Conservation (phyloP, 2,888 invertebrate species). For the Capitulum mitella region DNA sequence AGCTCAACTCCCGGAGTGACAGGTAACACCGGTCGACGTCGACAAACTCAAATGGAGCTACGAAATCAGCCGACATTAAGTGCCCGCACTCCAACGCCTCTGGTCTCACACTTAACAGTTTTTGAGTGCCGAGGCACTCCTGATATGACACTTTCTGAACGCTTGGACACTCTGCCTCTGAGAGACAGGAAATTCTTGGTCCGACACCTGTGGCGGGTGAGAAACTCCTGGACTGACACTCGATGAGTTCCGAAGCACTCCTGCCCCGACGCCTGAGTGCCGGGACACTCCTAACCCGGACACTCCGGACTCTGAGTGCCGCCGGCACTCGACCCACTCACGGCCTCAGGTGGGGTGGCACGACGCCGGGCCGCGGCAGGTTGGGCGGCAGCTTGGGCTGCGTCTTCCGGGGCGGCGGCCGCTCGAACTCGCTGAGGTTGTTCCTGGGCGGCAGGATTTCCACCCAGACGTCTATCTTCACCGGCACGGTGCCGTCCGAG, state of each 20-base stretch:
- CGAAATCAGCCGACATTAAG: too few relatives aligned
- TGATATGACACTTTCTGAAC: too few relatives aligned
- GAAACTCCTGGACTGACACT: too few relatives aligned
- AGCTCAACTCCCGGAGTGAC: too few relatives aligned
- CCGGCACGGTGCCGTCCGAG: background rate
- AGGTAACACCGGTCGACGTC: too few relatives aligned
- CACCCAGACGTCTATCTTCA: background rate
- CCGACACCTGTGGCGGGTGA: too few relatives aligned
- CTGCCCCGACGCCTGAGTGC: background rate
- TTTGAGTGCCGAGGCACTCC: too few relatives aligned
- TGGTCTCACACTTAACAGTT: too few relatives aligned
- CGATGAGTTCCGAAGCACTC: background rate
- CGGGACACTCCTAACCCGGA: background rate
- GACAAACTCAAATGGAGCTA: too few relatives aligned
- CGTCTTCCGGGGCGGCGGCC: background rate
- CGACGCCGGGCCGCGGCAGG: background rate
- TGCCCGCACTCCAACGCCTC: too few relatives aligned
- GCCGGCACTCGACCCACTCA: background rate
- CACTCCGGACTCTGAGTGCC: background rate
- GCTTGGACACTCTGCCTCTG: too few relatives aligned
- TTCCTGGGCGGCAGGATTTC: background rate
- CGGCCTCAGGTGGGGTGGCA: background rate
- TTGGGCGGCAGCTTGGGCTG: slow-evolving; percentile 1
- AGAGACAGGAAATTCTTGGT: too few relatives aligned
- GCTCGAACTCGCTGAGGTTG: background rate